phyloP scores from a whole-genome alignment of 2,113 vertebrate genomes.

The Labeo catla region DNA sequence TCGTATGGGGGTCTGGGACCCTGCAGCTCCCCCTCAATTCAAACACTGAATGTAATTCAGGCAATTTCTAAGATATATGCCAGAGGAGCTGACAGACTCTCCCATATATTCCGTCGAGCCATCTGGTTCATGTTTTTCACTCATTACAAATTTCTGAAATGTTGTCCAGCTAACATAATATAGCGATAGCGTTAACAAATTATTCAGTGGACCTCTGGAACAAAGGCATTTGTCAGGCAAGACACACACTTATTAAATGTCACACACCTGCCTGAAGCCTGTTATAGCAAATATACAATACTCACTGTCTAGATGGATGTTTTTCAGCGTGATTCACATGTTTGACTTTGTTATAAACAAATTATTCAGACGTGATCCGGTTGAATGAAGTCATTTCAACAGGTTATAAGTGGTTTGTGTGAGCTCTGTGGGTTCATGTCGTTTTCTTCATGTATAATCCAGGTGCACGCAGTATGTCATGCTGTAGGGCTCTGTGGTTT shows the following conservation, averaged over 20 bases:
- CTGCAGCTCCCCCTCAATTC: conserved; percentile 1
- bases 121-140: conserved; percentile 39
- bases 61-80: conserved; percentile 35
- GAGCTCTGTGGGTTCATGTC: background rate
- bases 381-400: conserved; percentile 24
- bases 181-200: conserved; percentile 32
- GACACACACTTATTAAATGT: background rate
- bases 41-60: conserved; percentile 21
- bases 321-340: background rate
- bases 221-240: background rate
- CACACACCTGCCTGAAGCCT: background rate
- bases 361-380: conserved; percentile 2
- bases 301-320: background rate
- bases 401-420: conserved; percentile 4
- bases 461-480: conserved; percentile 46
- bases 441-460: conserved; percentile 25
- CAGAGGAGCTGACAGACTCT: conserved; percentile 25
- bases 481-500: conserved; percentile 41
- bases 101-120: conserved; percentile 13
- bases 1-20: background rate
- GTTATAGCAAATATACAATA: background rate
- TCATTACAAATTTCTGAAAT: conserved; percentile 29
- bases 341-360: background rate
- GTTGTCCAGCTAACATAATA: conserved; percentile 33
- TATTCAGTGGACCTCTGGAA: background rate